Conservation (phyloP, 2,113 vertebrate genomes). For the Antennarius striatus region DNA sequence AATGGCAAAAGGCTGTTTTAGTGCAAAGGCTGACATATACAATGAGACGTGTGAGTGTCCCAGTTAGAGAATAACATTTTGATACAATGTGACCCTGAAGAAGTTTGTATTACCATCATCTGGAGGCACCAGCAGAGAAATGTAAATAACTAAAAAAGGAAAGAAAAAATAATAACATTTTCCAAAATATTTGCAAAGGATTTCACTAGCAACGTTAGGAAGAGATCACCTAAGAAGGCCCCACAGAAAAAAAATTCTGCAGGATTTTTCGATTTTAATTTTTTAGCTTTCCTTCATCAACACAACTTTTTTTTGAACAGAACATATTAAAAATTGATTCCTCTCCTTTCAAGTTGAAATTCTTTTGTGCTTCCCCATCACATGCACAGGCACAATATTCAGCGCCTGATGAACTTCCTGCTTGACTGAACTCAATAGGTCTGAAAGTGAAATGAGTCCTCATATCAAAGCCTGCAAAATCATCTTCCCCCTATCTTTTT, state of each 20-base stretch:
- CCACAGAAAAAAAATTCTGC: constrained; percentile 11
- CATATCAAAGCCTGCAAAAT: constrained; percentile 70
- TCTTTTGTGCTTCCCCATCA: constrained; percentile 37
- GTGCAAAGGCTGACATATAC: neutral
- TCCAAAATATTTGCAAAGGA: neutral
- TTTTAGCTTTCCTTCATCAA: constrained; percentile 42
- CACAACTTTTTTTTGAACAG: constrained; percentile 9
- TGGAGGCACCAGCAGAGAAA: constrained; percentile 11
- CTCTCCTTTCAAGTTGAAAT: constrained; percentile 42
- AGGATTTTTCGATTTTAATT: constrained; percentile 22
- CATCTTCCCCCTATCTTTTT: constrained; percentile 52
- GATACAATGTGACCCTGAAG: constrained; percentile 17
- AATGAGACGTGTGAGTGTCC: constrained; percentile 14
- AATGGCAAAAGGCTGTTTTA: constrained; percentile 35
- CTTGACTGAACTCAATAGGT: constrained; percentile 61
- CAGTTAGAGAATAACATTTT: constrained; percentile 30
- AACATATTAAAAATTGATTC: constrained; percentile 60
- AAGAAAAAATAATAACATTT: neutral
- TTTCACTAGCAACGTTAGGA: constrained; percentile 1
- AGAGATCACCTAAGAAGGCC: constrained; percentile 8
- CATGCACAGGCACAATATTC: constrained; percentile 13
- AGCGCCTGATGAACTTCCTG: constrained; percentile 59
- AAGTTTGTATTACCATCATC: constrained; percentile 26
- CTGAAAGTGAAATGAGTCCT: constrained; percentile 51
- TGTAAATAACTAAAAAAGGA: constrained; percentile 10